These are phyloP conservation scores for Asbolus verrucosus DNA, from an alignment of 1,140 invertebrate genomes.

Conservation along the genomic window DNA sequence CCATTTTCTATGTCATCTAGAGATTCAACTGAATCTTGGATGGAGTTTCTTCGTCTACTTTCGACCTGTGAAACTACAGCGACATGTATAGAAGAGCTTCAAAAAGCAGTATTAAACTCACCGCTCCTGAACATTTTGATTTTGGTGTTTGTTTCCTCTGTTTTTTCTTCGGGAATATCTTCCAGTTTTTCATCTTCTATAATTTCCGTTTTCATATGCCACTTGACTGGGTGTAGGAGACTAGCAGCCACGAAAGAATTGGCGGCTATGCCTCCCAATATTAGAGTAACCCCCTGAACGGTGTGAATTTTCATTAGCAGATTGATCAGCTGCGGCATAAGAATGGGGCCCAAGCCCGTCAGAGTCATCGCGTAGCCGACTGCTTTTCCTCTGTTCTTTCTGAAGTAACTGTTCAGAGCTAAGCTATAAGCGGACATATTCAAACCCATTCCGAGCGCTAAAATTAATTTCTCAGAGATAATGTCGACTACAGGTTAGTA, in stretches of 20 bases:
- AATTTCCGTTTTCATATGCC: constrained; percentile 67
- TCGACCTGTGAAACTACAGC: neutral
- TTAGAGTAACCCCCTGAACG: constrained; percentile 64
- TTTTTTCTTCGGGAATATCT: constrained; percentile 1
- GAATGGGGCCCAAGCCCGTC: constrained; percentile 66
- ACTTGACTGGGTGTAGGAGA: constrained; percentile 67
- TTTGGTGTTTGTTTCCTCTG: constrained; percentile 3
- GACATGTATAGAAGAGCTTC: neutral
- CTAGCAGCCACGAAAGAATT: constrained; percentile 64
- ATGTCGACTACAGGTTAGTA: neutral
- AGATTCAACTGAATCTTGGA: neutral
- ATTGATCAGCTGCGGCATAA: constrained; percentile 66
- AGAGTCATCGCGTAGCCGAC: constrained; percentile 65
- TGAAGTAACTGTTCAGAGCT: constrained; percentile 67
- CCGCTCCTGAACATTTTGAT: neutral
- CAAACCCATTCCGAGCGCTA: constrained; percentile 73
- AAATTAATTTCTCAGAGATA: constrained; percentile 41
- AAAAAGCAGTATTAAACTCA: neutral
- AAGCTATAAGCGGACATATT: constrained; percentile 70
- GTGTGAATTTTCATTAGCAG: constrained; percentile 62
- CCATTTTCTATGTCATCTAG: constrained; percentile 16
- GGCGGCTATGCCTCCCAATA: constrained; percentile 64
- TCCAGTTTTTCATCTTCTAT: constrained; percentile 28
- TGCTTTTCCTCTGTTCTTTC: constrained; percentile 65
- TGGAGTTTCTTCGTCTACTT: neutral